Base-by-base conservation (phyloP, 2,113 vertebrate species). In the Dolichallabes microphthalmus region DNA sequence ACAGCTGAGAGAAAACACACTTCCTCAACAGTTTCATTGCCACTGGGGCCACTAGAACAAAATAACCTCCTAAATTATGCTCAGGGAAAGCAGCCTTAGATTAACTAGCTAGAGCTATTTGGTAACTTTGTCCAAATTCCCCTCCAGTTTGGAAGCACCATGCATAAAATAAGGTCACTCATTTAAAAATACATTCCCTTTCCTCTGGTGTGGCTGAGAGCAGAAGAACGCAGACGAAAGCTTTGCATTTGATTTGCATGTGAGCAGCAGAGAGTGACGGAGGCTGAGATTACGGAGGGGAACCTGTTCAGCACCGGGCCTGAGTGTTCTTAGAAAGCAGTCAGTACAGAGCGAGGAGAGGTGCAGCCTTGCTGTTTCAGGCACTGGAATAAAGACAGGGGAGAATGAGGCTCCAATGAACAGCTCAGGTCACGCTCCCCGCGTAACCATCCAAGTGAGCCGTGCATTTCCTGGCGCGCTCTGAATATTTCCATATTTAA, bases 401-500 rank as follows among this genome's bases (percentile, higher is more conserved):
- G 39, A 52, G 76, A 80, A 30, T 13, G 25, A 20, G 30, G 52
- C 71, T 69, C 64, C 64, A 69, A 50, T 58, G 22, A 61, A 17
- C 66, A 73, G 77, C 64, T 55, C 66, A 73, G 64, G 64, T 80
- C 77, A 85, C 76, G 80, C 52, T 80, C 63, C 25, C 19, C 3
- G 39, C 39, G 53, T 39, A 84, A 10, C 17, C 25, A 45, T 53
- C 58, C 19, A 69, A 83, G 83, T 25, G 25, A 85, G 64, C 22
- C 66, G 30, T 60, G 52, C 19, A 25, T 61, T 57, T 87, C 69
- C 35, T 80, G 82, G 53, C 52, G 17, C 27, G 45, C 83, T 73
- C 57, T 15, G 50, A 63, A 22, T 4, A 66, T 87, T 88, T 89
- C 58, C 77, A 88, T 86, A 89, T 89, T 77, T 73, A 89, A 91